These are phyloP conservation scores for Neodiprion fabricii DNA, from an alignment of 1,140 invertebrate genomes.

Conservation along the genomic window DNA sequence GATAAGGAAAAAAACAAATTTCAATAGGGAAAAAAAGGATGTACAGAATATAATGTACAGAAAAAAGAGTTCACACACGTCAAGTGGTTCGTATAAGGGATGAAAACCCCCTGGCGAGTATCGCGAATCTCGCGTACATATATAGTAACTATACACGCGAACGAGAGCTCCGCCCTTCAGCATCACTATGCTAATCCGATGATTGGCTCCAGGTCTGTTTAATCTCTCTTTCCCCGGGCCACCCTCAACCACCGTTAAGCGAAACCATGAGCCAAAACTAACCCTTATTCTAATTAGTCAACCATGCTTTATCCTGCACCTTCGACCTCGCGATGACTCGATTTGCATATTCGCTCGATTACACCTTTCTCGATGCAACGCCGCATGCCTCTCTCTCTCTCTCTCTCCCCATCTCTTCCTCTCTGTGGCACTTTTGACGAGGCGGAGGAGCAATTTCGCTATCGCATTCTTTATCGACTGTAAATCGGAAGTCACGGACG, in stretches of 20 bases:
- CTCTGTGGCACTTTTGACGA: conserved; percentile 10
- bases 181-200: conserved; percentile 62
- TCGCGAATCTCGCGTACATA: background rate
- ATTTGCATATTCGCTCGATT: conserved; percentile 57
- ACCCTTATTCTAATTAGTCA: conserved; percentile 59
- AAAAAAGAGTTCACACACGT: conserved; percentile 52
- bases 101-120: background rate
- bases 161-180: conserved; percentile 51
- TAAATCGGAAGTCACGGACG: conserved; percentile 13
- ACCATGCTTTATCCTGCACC: background rate
- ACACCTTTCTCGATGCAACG: conserved; percentile 28
- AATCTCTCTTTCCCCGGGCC: background rate
- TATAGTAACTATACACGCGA: background rate
- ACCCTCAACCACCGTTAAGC: conserved; percentile 44
- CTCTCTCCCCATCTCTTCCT: background rate
- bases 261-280: conserved; percentile 59
- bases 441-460: conserved; percentile 4
- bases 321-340: conserved; percentile 8
- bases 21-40: background rate
- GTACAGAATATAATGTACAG: background rate
- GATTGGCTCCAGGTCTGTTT: conserved; percentile 52
- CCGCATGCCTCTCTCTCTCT: conserved; percentile 20
- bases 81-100: conserved; percentile 42
- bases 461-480: too few relatives aligned
- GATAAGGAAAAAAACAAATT: background rate